Evolutionary conservation across 2,797 vertebrate species (phyloP).

Genomic region (Gouania willdenowi): DNA sequence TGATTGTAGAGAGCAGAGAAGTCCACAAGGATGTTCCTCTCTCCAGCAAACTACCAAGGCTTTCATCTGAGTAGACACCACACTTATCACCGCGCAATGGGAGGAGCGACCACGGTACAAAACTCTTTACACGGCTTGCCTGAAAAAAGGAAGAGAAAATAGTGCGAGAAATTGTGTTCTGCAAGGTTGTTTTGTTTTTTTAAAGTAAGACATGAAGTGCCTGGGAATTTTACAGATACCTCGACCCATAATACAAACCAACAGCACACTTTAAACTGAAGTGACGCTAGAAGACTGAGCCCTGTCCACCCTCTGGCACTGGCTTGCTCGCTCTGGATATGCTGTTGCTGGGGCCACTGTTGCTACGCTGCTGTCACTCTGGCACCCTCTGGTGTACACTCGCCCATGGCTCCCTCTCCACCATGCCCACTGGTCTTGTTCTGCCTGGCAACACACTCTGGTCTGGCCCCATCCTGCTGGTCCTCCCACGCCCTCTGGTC

Average conservation of each 20-base stretch:
- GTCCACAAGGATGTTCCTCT: conserved; percentile 64
- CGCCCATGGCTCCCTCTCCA: conserved; percentile 29
- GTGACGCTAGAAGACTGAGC: conserved; percentile 57
- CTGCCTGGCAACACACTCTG: conserved; percentile 37
- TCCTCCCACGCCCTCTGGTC: conserved; percentile 38
- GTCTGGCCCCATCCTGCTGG: conserved; percentile 31
- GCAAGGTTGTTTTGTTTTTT: conserved; percentile 20
- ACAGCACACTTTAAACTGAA: conserved; percentile 45
- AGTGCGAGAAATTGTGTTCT: conserved; percentile 75
- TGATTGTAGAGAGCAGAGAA: conserved; percentile 53
- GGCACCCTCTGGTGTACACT: conserved; percentile 64
- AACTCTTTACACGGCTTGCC: conserved; percentile 70
- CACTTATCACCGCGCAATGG: conserved; percentile 65
- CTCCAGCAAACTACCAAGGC: conserved; percentile 69
- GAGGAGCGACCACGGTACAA: conserved; percentile 57
- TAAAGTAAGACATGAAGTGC: not conserved
- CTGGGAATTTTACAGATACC: conserved; percentile 66
- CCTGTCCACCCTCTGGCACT: conserved; percentile 60
- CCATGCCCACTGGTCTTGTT: conserved; percentile 35
- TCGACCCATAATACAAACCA: conserved; percentile 81
- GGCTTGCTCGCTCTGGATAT: conserved; percentile 54
- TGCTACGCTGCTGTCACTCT: conserved; percentile 68
- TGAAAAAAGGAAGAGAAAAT: conserved; percentile 80
- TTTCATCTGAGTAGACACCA: conserved; percentile 73
- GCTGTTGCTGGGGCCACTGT: conserved; percentile 51